These are phyloP conservation scores for Crocallis elinguaria DNA, from an alignment of 2,888 invertebrate genomes.

Conservation along the genomic window DNA sequence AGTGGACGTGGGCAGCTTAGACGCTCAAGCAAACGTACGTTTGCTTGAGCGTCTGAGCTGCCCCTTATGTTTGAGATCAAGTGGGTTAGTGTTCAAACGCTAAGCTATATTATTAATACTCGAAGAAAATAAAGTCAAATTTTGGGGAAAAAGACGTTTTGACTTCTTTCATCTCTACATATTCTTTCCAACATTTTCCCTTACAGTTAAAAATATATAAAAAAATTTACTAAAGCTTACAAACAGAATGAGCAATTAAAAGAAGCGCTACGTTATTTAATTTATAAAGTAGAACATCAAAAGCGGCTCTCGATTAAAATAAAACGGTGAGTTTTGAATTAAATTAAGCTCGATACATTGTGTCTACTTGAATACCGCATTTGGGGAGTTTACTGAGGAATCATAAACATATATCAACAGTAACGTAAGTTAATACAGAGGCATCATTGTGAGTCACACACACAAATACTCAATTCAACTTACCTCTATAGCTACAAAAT, in stretches of 20 bases:
- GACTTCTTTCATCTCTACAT: too few relatives aligned
- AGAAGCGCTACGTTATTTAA: neutral
- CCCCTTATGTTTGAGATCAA: too few relatives aligned
- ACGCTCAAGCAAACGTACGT: too few relatives aligned
- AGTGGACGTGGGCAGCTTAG: too few relatives aligned
- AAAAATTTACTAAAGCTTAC: neutral
- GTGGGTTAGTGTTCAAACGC: too few relatives aligned
- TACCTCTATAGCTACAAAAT: too few relatives aligned
- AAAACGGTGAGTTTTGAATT: constrained; percentile 12
- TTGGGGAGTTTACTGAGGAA: neutral
- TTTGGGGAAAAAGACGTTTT: too few relatives aligned
- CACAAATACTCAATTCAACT: neutral
- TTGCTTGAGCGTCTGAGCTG: too few relatives aligned
- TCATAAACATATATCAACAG: neutral
- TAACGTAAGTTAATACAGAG: constrained; percentile 2
- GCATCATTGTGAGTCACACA: neutral
- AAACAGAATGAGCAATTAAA: constrained; percentile 8
- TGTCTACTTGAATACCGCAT: constrained; percentile 10
- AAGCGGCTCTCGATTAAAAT: neutral
- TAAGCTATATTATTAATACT: too few relatives aligned
- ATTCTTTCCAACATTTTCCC: too few relatives aligned
- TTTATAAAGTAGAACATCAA: constrained; percentile 14
- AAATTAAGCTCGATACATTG: constrained; percentile 12
- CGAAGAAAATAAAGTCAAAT: too few relatives aligned
- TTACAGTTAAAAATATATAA: too few relatives aligned